Percentiles rank a stretch among this genome's conserved stretches.
phyloP scores from a whole-genome alignment of 2,797 vertebrate species.

The Darevskia nairensis region DNA sequence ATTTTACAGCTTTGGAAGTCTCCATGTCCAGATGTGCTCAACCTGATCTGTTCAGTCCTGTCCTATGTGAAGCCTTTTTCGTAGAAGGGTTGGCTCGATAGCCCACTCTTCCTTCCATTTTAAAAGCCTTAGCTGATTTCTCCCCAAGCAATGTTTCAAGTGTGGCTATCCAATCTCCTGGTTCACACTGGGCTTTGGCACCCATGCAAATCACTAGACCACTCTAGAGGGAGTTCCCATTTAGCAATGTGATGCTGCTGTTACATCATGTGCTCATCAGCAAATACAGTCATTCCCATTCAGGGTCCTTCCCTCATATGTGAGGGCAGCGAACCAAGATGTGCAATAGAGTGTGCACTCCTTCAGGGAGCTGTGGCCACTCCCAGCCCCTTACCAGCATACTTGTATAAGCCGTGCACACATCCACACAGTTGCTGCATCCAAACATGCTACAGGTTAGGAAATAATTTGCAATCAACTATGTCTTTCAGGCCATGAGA shows the following conservation, averaged over 20 bases:
- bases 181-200: not conserved
- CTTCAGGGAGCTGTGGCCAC: not conserved
- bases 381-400: not conserved
- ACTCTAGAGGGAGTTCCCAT: not conserved
- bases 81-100: not conserved
- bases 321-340: too few relatives aligned
- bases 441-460: not conserved
- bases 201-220: not conserved
- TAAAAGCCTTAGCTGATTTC: not conserved
- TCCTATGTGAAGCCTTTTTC: not conserved
- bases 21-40: not conserved
- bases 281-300: not conserved
- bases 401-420: not conserved
- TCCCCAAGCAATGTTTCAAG: not conserved
- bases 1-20: slow-evolving; percentile 48
- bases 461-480: not conserved
- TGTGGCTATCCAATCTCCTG: not conserved
- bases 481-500: not conserved
- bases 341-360: too few relatives aligned
- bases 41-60: not conserved
- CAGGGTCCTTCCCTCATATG: not conserved
- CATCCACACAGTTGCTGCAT: not conserved
- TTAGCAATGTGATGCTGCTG: not conserved
- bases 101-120: too few relatives aligned
- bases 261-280: too few relatives aligned